A percentile compares a stretch with the other conserved stretches of the same genome.
These are phyloP conservation scores for Helogale parvula DNA, from an alignment of 2,113 vertebrate species.

Conservation along the genomic window DNA sequence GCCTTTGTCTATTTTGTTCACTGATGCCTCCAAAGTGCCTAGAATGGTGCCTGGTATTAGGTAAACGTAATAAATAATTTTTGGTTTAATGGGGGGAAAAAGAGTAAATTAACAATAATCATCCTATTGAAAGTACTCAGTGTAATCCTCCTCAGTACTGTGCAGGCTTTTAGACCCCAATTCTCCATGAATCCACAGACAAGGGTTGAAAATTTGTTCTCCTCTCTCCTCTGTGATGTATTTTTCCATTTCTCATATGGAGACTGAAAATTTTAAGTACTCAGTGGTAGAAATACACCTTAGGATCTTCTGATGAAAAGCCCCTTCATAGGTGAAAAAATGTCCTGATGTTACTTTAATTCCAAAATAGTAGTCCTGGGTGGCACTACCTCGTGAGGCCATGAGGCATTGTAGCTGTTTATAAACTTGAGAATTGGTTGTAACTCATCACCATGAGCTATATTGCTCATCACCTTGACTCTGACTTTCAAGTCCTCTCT, in stretches of 20 bases:
- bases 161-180: background rate
- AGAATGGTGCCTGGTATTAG: background rate
- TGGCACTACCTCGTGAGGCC: background rate
- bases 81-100: background rate
- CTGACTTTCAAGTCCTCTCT: slow-evolving; percentile 25
- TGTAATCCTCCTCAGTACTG: background rate
- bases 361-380: slow-evolving; percentile 50
- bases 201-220: background rate
- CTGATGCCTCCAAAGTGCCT: background rate
- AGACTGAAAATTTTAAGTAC: background rate
- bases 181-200: background rate
- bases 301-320: slow-evolving; percentile 22
- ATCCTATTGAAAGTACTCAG: background rate
- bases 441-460: slow-evolving; percentile 7
- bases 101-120: background rate
- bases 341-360: slow-evolving; percentile 16
- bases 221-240: background rate
- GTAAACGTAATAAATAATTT: background rate
- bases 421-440: slow-evolving; percentile 68
- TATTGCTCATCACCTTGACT: slow-evolving; percentile 36
- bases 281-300: background rate
- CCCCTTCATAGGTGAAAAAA: background rate
- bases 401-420: slow-evolving; percentile 41
- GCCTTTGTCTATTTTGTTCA: background rate
- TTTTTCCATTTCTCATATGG: background rate